A percentile compares a stretch with the other conserved stretches of the same genome.
Evolutionary conservation across 2,113 vertebrate species (phyloP).

Genomic region (Hippocampus abdominalis): DNA sequence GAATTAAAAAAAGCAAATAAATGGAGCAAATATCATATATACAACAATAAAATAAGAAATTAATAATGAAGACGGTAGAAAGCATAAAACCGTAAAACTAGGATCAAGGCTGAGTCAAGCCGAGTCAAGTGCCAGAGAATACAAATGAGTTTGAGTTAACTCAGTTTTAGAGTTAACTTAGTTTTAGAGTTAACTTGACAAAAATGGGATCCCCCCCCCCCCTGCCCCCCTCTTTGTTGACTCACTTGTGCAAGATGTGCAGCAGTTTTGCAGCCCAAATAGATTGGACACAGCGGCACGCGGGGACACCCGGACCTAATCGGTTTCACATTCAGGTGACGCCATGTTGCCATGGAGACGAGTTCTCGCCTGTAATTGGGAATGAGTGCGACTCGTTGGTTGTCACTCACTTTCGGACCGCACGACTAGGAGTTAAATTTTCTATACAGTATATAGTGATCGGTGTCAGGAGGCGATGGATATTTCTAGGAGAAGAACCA

Average conservation of each 20-base stretch:
- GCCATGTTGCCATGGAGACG: slow-evolving; percentile 50
- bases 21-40: no score
- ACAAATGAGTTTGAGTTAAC: no score
- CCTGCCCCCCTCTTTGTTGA: slow-evolving; percentile 46
- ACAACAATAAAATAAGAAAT: no score
- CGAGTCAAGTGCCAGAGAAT: no score
- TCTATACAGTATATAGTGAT: neutral
- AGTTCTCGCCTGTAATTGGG: slow-evolving; percentile 53
- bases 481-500: slow-evolving; percentile 52
- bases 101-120: no score
- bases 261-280: slow-evolving; percentile 50
- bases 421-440: slow-evolving; percentile 33
- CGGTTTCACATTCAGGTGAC: slow-evolving; percentile 54
- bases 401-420: slow-evolving; percentile 41
- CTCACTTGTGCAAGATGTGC: slow-evolving; percentile 33
- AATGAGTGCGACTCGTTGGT: slow-evolving; percentile 50
- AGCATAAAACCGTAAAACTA: no score
- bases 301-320: slow-evolving; percentile 64
- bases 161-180: no score
- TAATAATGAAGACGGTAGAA: no score
- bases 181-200: no score
- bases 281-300: slow-evolving; percentile 60
- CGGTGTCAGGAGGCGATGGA: slow-evolving; percentile 58
- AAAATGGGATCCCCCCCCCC: no score
- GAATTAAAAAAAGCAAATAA: neutral